These are phyloP conservation scores for Tenodera sinensis DNA, from an alignment of 2,888 invertebrate genomes.

Conservation along the genomic window DNA sequence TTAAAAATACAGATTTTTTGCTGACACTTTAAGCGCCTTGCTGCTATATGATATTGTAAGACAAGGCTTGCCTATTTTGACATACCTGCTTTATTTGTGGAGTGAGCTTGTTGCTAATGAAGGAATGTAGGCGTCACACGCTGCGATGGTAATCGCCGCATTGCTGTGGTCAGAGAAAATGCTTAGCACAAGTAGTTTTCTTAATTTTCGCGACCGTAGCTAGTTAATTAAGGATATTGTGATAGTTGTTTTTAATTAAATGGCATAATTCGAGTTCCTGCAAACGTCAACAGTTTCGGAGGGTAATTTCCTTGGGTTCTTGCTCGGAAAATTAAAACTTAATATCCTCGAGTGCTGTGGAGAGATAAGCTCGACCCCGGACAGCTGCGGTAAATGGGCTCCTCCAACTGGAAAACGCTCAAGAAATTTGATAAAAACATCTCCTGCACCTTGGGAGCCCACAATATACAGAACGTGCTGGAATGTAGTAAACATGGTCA, in stretches of 20 bases:
- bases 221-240: background rate
- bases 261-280: background rate
- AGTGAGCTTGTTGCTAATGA: background rate
- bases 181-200: background rate
- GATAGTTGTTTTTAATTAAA: background rate
- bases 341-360: conserved; percentile 20
- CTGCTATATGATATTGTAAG: too few relatives aligned
- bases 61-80: too few relatives aligned
- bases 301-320: conserved; percentile 20
- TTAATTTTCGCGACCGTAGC: background rate
- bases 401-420: background rate
- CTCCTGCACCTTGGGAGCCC: background rate
- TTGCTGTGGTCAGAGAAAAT: background rate
- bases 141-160: background rate
- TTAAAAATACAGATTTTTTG: too few relatives aligned
- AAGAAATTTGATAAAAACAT: background rate
- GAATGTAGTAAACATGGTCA: too few relatives aligned
- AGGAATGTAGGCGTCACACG: background rate
- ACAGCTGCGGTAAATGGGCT: background rate
- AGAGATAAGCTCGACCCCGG: conserved; percentile 16
- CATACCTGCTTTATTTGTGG: too few relatives aligned
- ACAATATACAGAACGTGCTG: too few relatives aligned
- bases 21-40: too few relatives aligned
- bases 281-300: background rate
- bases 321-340: conserved; percentile 25